A percentile compares a stretch with the other conserved stretches of the same genome.
Evolutionary conservation across 2,888 invertebrate genomes (phyloP).

Genomic region (Apoda limacodes): DNA sequence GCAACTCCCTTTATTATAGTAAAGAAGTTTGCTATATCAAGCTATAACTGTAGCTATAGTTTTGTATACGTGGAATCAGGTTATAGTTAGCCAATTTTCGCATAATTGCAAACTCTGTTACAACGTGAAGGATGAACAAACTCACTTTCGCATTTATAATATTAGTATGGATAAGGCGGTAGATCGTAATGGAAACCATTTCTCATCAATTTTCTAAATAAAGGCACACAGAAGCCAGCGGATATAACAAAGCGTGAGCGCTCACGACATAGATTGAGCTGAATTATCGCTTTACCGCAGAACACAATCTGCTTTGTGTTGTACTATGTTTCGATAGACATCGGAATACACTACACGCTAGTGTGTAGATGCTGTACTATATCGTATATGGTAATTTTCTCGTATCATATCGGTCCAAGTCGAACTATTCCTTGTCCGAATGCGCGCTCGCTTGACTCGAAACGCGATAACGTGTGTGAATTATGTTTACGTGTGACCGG

Average conservation of each 20-base stretch:
- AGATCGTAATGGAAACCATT: slow-evolving; percentile 67
- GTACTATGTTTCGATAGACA: slow-evolving; percentile 9
- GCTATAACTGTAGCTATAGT: no score
- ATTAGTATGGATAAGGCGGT: slow-evolving; percentile 62
- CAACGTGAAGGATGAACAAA: not conserved
- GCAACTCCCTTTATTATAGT: no score
- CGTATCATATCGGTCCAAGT: slow-evolving; percentile 18
- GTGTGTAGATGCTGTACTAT: slow-evolving; percentile 20
- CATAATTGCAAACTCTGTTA: no score
- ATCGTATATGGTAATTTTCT: slow-evolving; percentile 17
- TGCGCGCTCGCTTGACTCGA: slow-evolving; percentile 32
- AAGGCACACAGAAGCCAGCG: slow-evolving; percentile 68
- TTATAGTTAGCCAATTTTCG: no score
- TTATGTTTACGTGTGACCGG: slow-evolving; percentile 55
- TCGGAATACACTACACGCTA: slow-evolving; percentile 6
- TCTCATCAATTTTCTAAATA: slow-evolving; percentile 71
- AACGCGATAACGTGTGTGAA: slow-evolving; percentile 55
- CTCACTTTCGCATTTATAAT: no score
- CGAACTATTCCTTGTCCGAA: slow-evolving; percentile 12
- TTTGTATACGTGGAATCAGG: no score
- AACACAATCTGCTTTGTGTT: slow-evolving; percentile 54
- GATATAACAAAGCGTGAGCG: slow-evolving; percentile 64
- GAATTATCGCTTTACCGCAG: slow-evolving; percentile 70
- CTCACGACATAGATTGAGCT: slow-evolving; percentile 70
- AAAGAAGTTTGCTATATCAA: no score